These are phyloP conservation scores for Callocephalon fimbriatum DNA, from an alignment of 2,113 vertebrate genomes.

Conservation along the genomic window DNA sequence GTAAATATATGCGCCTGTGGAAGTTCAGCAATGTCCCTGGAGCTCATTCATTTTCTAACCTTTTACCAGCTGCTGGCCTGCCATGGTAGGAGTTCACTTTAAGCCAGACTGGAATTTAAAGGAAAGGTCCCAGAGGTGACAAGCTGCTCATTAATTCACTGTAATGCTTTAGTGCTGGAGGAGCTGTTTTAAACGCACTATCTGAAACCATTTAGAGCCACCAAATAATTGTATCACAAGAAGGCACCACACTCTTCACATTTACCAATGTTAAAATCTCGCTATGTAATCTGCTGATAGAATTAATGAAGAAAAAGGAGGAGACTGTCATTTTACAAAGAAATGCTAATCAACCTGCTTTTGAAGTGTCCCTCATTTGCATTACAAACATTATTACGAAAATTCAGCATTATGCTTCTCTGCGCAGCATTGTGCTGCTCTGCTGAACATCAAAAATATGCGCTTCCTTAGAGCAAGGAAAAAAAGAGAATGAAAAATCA, in stretches of 20 bases:
- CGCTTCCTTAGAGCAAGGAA: conserved; percentile 62
- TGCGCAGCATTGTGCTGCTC: conserved; percentile 73
- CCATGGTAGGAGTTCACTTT: conserved; percentile 71
- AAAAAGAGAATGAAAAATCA: conserved; percentile 73
- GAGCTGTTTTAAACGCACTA: conserved; percentile 76
- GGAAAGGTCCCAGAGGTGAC: conserved; percentile 72
- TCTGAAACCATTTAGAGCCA: conserved; percentile 76
- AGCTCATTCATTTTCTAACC: conserved; percentile 77
- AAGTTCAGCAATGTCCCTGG: conserved; percentile 20
- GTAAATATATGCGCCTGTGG: conserved; percentile 68
- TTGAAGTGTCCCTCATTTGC: conserved; percentile 89
- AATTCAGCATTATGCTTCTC: conserved; percentile 77
- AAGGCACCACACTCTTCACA: conserved; percentile 67
- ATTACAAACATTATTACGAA: conserved; percentile 88
- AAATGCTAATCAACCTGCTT: conserved; percentile 88
- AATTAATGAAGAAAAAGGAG: conserved; percentile 74
- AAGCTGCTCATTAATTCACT: conserved; percentile 80
- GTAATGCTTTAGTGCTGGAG: conserved; percentile 61
- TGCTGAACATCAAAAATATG: conserved; percentile 77
- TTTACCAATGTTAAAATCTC: conserved; percentile 66
- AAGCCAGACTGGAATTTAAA: conserved; percentile 75
- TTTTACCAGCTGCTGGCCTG: conserved; percentile 72
- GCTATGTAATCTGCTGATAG: conserved; percentile 74
- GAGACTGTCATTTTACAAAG: conserved; percentile 78
- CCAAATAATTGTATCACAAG: conserved; percentile 76